These are phyloP conservation scores for Chondrilla cf. caribensis DNA, from an alignment of 37 sponge, comb jelly and placozoan species.

Conservation along the genomic window DNA sequence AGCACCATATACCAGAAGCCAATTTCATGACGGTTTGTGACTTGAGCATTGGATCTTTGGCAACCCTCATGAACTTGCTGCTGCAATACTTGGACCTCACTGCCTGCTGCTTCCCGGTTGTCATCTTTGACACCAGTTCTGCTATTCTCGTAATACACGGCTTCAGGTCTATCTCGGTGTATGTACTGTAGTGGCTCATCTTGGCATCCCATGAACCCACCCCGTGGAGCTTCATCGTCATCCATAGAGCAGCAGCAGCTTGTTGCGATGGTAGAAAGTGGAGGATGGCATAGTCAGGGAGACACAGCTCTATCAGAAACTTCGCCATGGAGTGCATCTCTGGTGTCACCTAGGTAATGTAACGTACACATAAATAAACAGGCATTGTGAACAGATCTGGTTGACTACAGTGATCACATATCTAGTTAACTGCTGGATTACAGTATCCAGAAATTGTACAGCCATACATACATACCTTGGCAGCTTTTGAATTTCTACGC, in stretches of 20 bases:
- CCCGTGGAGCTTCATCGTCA: slow-evolving; percentile 57
- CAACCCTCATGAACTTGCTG: slow-evolving; percentile 69
- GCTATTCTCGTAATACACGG: slow-evolving; percentile 75
- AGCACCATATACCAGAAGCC: neutral
- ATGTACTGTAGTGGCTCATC: slow-evolving; percentile 68
- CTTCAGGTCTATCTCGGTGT: slow-evolving; percentile 57
- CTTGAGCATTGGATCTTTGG: slow-evolving; percentile 51
- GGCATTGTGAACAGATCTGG: neutral
- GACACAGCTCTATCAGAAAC: slow-evolving; percentile 89
- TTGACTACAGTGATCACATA: neutral
- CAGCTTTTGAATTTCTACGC: slow-evolving; percentile 95
- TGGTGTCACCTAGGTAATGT: slow-evolving; percentile 54
- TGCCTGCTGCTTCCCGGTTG: slow-evolving; percentile 87
- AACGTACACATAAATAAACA: neutral
- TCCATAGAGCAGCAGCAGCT: slow-evolving; percentile 87
- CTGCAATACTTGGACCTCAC: slow-evolving; percentile 86
- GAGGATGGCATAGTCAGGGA: slow-evolving; percentile 74
- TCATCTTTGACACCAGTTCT: slow-evolving; percentile 58
- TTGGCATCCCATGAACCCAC: slow-evolving; percentile 54
- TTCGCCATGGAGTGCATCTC: slow-evolving; percentile 94
- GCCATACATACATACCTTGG: slow-evolving; percentile 73
- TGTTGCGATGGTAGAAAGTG: slow-evolving; percentile 72
- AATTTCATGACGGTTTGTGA: neutral
- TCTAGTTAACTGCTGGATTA: neutral
- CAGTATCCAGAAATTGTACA: neutral